Evolutionary conservation across 2,888 invertebrate genomes (phyloP).

Genomic region (Acanthosepion lycidas): DNA sequence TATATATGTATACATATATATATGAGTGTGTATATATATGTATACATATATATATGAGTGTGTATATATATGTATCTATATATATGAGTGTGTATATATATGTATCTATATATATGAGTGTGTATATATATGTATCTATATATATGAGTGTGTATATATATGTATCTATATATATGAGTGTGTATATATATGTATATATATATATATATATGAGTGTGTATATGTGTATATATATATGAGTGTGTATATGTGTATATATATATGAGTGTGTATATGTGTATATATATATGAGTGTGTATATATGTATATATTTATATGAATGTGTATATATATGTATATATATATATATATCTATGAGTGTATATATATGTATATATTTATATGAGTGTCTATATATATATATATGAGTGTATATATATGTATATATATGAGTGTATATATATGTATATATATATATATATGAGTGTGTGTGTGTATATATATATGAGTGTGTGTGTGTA

Average conservation of each 20-base stretch:
- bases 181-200: neutral
- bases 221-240: neutral
- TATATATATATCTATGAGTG: neutral
- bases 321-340: neutral
- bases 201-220: neutral
- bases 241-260: neutral
- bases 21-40: too few relatives aligned
- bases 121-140: neutral
- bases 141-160: neutral
- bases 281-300: neutral
- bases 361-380: neutral
- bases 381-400: neutral
- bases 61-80: too few relatives aligned
- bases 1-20: too few relatives aligned
- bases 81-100: too few relatives aligned
- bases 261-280: neutral
- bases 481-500: neutral
- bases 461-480: neutral
- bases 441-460: neutral
- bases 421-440: neutral
- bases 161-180: neutral
- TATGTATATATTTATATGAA: neutral
- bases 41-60: too few relatives aligned
- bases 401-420: neutral
- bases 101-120: neutral